Evolutionary conservation across 2,888 invertebrate genomes (phyloP), one percentile per base, ranked within the genome.

Genomic region (Gibbula magus): DNA sequence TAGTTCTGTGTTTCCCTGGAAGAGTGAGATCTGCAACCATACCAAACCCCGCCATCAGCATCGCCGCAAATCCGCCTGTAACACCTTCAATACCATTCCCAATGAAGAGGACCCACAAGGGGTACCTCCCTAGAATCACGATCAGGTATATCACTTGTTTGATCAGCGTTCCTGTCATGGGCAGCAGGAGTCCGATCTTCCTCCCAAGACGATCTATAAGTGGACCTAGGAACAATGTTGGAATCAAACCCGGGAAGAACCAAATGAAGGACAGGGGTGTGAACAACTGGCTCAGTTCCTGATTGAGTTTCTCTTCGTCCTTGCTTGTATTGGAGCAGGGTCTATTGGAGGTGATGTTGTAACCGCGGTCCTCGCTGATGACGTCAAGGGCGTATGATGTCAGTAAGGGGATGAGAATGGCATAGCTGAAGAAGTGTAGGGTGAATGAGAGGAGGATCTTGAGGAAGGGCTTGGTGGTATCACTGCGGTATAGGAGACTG

Each of bases 11-110:
- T 10, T 67, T 75, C 2, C 85, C 87, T 0, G 82, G 80, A 2
- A n/a, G 66, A 0, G 84, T 84, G n/a, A 86, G 61, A 79, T 87
- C 87, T 18, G 87, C 83, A 13, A 82, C 75, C 32, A 84, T 82
- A 16, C 82, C 77, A 70, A 87, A 85, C 32, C 81, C 53, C 16
- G 82, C 76, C 76, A 85, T 81, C n/a, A 85, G 45, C 66, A 82
- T 70, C n/a, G 81, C 78, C 8, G 82, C 85, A 66, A 84, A 85
- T 29, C 82, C 80, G 0, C 87, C 87, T 0, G 85, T 79, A 10
- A 83, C 16, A 7, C 84, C 85, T 52, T 83, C 84, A 32, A 77
- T 61, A 7, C 77, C 51, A 53, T 83, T 78, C 10, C 81, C 85
- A 13, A 82, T 61, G 25, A 75, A 78, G 2, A 86, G 51, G 32